phyloP scores from a whole-genome alignment of 2,113 vertebrate species.

The Periophthalmodon schlosseri region DNA sequence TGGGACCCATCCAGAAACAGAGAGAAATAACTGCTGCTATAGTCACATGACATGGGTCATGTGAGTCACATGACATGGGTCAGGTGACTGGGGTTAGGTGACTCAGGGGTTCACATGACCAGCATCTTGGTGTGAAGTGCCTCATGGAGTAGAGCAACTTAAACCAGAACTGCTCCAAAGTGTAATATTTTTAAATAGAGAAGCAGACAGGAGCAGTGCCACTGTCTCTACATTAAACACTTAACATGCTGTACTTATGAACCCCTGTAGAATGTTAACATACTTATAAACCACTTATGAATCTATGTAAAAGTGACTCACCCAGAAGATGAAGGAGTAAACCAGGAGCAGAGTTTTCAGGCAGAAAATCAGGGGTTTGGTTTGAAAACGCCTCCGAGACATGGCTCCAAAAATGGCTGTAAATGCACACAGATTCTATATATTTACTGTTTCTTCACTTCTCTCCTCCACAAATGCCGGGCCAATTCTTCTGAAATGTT shows the following conservation, averaged over 20 bases:
- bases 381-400: slow-evolving; percentile 92
- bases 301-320: slow-evolving; percentile 60
- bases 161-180: too few relatives aligned
- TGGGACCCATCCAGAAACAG: too few relatives aligned
- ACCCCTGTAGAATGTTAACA: too few relatives aligned
- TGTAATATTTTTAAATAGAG: neutral
- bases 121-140: neutral
- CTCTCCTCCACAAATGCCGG: neutral
- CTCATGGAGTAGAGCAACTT: neutral
- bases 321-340: slow-evolving; percentile 93
- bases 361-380: slow-evolving; percentile 90
- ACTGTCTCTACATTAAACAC: neutral
- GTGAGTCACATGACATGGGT: too few relatives aligned
- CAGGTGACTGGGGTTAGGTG: neutral
- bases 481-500: neutral
- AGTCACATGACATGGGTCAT: too few relatives aligned
- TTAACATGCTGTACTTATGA: too few relatives aligned
- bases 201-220: neutral
- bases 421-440: neutral
- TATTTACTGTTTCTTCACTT: neutral
- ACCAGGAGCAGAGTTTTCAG: slow-evolving; percentile 90
- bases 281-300: too few relatives aligned
- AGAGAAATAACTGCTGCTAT: too few relatives aligned
- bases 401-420: slow-evolving; percentile 52
- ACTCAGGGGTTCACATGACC: neutral